phyloP scores from a whole-genome alignment of 2,797 vertebrate genomes.

The Paratrypauchen microcephalus region DNA sequence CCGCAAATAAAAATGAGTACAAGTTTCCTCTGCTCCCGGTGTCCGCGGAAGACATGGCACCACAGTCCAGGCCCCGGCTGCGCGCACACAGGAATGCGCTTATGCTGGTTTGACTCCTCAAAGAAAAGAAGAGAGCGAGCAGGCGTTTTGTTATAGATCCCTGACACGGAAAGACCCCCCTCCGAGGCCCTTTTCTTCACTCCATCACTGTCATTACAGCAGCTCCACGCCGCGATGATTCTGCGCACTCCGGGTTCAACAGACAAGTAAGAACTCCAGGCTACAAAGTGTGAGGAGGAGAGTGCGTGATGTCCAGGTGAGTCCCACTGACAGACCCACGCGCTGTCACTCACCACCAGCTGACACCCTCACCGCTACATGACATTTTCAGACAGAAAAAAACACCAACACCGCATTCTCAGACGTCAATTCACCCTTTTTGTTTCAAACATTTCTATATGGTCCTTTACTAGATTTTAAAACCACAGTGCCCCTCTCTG shows the following conservation, averaged over 20 bases:
- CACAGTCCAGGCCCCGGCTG: constrained; percentile 20
- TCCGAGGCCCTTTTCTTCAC: constrained; percentile 6
- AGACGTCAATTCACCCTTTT: not conserved
- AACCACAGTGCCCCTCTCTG: not conserved
- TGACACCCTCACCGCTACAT: not conserved
- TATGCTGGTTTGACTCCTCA: constrained; percentile 36
- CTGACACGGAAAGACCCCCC: constrained; percentile 28
- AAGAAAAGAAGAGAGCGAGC: constrained; percentile 8
- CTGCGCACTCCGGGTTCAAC: constrained; percentile 3
- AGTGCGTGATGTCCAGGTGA: not conserved
- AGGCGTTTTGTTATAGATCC: constrained; percentile 13
- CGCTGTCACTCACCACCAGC: not conserved
- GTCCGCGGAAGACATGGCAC: constrained; percentile 7
- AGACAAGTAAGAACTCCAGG: not conserved
- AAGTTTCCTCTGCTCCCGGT: not conserved
- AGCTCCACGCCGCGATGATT: constrained; percentile 3
- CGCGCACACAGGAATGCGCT: constrained; percentile 63
- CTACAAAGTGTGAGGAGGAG: not conserved
- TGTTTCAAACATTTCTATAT: not conserved
- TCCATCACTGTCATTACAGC: constrained; percentile 18
- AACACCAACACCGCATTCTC: not conserved
- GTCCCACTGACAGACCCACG: not conserved
- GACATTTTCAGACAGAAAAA: not conserved
- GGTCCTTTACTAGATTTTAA: not conserved
- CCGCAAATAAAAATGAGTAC: not conserved